These are phyloP conservation scores for Passer domesticus DNA, from an alignment of 2,113 vertebrate species.

Conservation along the genomic window DNA sequence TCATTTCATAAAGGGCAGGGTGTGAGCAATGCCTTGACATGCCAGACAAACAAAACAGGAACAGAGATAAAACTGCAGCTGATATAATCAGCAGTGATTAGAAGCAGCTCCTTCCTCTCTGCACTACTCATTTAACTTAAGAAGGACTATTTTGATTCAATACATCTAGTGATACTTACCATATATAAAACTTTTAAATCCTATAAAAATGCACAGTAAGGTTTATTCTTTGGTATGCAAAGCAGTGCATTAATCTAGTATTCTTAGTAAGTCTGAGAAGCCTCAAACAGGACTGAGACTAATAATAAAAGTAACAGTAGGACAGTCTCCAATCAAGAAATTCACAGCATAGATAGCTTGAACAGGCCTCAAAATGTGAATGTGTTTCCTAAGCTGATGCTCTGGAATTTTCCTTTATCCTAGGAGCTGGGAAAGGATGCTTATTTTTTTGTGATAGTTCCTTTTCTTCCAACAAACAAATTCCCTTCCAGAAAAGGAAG, in stretches of 20 bases:
- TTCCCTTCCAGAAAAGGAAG: not conserved
- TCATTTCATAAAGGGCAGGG: not conserved
- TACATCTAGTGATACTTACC: not conserved
- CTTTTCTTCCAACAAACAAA: not conserved
- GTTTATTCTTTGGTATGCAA: not conserved
- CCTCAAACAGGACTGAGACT: not conserved
- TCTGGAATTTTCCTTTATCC: not conserved
- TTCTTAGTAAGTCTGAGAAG: not conserved
- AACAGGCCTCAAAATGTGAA: not conserved
- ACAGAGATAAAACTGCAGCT: not conserved
- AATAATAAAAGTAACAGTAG: not conserved
- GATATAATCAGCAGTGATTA: not conserved
- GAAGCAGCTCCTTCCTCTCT: not conserved
- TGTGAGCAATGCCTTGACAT: not conserved
- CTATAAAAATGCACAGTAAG: not conserved
- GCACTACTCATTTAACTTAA: not conserved
- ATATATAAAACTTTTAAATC: not conserved
- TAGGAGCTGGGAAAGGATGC: not conserved
- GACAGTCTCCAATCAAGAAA: not conserved
- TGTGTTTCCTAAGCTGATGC: not conserved
- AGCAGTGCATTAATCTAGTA: not conserved
- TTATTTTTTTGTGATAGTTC: not conserved
- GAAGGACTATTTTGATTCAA: not conserved
- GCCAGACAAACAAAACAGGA: not conserved
- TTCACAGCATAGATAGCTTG: not conserved